Base-by-base conservation (phyloP, 2,888 invertebrate genomes). In the Andrena praecox region DNA sequence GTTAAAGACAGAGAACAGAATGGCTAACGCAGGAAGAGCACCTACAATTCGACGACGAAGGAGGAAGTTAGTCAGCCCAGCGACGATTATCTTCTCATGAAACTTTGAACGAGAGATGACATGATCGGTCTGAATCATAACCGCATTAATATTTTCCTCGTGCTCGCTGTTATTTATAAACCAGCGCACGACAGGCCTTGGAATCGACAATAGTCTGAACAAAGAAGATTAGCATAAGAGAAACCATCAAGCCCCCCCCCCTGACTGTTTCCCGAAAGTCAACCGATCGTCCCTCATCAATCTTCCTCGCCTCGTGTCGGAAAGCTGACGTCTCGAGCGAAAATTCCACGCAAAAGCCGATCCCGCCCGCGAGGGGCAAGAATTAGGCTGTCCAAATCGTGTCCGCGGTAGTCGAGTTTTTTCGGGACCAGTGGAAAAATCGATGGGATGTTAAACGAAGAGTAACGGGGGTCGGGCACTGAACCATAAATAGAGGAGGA, bases 101-200 rank as follows among this genome's bases (percentile, higher is more conserved):
- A 2, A 4, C 29, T 27, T 24, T 42, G 24, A 10, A 27, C 1
- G 3, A 16, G 60, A 48, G 54, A 54, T 67, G 66, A 71, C 60
- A 54, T 48, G 66, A 80, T 66, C 72, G 50, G 12, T n/a, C 29
- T 75, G 82, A 80, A 80, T 75, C 82, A 80, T 80, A 68, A 62
- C 8, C 42, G 50, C 67, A 54, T 77, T 69, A 52, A 77, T 64
- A 73, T 80, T 54, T 62, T 27, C 8, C 10, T 16, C 73, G 64
- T 60, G 64, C n/a, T 50, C n/a, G 8, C 5, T 48, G 75, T 72
- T 82, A 72, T 75, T 82, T 80, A 75, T 80, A 72, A 80, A 60
- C 63, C 62, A 27, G 24, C 12, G 24, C 66, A 67, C 62, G 62
- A 24, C 42, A 35, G 69, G 64, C 81, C 72, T 78, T 81, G 81